These are phyloP conservation scores for Apodemia zela DNA, from an alignment of 2,888 invertebrate genomes.

Conservation along the genomic window DNA sequence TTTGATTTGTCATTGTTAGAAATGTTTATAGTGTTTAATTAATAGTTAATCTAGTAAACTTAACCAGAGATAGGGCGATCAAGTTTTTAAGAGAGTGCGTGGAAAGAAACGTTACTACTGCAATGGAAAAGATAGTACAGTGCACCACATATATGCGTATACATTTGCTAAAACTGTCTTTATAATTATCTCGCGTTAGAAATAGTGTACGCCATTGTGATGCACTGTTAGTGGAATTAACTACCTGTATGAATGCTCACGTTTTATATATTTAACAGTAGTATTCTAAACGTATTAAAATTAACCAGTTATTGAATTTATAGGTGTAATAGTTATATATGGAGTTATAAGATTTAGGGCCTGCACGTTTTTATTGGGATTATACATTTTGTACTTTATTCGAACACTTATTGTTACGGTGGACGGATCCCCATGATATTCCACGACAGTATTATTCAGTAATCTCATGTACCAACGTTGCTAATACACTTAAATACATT, in stretches of 20 bases:
- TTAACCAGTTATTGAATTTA: slow-evolving; percentile 72
- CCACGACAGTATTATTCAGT: slow-evolving; percentile 77
- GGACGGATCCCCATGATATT: slow-evolving; percentile 55
- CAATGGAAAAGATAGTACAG: slow-evolving; percentile 4
- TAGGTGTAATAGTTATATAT: slow-evolving; percentile 69
- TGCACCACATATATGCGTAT: slow-evolving; percentile 6
- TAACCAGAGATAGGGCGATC: slow-evolving; percentile 17
- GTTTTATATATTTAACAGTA: slow-evolving; percentile 70
- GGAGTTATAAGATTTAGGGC: slow-evolving; percentile 50
- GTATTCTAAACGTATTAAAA: slow-evolving; percentile 52
- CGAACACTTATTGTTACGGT: slow-evolving; percentile 61
- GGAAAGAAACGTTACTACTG: slow-evolving; percentile 9
- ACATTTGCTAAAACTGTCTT: slow-evolving; percentile 1
- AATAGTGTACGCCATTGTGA: slow-evolving; percentile 31
- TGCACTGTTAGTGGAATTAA: slow-evolving; percentile 48
- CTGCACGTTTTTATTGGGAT: slow-evolving; percentile 65
- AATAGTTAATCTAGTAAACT: slow-evolving; percentile 19
- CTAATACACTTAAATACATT: slow-evolving; percentile 80
- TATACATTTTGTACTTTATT: slow-evolving; percentile 59
- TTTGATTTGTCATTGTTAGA: slow-evolving; percentile 21
- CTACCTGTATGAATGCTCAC: slow-evolving; percentile 76
- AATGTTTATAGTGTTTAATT: slow-evolving; percentile 23
- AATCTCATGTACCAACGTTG: slow-evolving; percentile 80
- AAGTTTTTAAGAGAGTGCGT: slow-evolving; percentile 27
- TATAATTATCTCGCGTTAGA: not conserved